A percentile compares a stretch with the other conserved stretches of the same genome.
phyloP scores from a whole-genome alignment of 2,888 invertebrate species.

The Oegoconia quadripuncta region DNA sequence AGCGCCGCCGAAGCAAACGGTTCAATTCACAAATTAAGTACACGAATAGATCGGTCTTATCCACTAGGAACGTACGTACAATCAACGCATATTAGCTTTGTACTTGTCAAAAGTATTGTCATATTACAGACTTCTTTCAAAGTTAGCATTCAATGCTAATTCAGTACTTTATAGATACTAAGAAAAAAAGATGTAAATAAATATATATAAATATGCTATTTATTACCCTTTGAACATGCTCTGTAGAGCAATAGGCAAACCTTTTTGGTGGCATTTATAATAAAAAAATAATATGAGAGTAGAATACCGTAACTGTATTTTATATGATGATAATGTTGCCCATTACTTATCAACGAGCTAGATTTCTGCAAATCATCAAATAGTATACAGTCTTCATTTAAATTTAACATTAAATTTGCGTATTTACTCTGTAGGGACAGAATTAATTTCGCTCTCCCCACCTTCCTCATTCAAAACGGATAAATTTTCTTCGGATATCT shows the following conservation, averaged over 20 bases:
- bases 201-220: background rate
- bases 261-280: no score
- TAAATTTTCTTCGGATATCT: constrained; percentile 69
- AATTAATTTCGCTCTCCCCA: constrained; percentile 28
- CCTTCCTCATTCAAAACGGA: constrained; percentile 49
- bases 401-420: no score
- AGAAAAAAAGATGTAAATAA: background rate
- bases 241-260: no score
- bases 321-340: no score
- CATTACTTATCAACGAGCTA: background rate
- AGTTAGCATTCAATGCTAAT: constrained; percentile 31
- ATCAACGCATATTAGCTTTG: constrained; percentile 18
- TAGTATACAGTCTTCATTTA: constrained; percentile 23
- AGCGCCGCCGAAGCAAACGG: no score
- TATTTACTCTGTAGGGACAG: no score
- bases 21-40: no score
- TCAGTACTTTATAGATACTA: constrained; percentile 5
- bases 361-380: constrained; percentile 27
- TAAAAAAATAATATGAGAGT: no score
- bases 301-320: no score
- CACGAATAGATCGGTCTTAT: no score
- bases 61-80: no score
- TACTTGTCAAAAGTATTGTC: constrained; percentile 23
- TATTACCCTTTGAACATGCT: background rate
- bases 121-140: constrained; percentile 22